phyloP scores from a whole-genome alignment of 2,888 invertebrate genomes.

The Neria commutata region DNA sequence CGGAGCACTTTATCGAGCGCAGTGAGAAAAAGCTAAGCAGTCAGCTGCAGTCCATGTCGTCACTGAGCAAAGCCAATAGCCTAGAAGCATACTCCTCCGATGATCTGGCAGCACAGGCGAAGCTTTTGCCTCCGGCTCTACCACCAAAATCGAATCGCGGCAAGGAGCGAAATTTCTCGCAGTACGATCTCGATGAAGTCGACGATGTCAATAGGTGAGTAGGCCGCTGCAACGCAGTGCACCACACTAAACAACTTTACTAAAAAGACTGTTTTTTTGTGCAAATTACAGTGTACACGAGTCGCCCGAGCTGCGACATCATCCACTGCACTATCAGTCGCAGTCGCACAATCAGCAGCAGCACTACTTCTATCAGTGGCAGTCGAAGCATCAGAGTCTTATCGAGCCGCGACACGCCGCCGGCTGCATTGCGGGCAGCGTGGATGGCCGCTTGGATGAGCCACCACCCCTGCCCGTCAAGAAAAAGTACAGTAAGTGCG shows the following conservation, averaged over 20 bases:
- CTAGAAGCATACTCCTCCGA: slow-evolving; percentile 41
- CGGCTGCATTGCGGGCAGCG: slow-evolving; percentile 41
- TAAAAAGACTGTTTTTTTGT: slow-evolving; percentile 14
- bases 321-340: slow-evolving; percentile 40
- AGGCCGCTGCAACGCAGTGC: too few relatives aligned
- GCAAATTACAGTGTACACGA: slow-evolving; percentile 51
- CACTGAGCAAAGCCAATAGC: slow-evolving; percentile 40
- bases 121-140: slow-evolving; percentile 66
- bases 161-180: slow-evolving; percentile 69
- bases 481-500: slow-evolving; percentile 91
- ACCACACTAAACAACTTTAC: background rate
- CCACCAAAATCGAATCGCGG: slow-evolving; percentile 66
- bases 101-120: slow-evolving; percentile 27
- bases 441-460: slow-evolving; percentile 62
- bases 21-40: slow-evolving; percentile 36
- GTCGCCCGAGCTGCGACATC: slow-evolving; percentile 60
- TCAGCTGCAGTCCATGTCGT: slow-evolving; percentile 37
- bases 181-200: slow-evolving; percentile 69
- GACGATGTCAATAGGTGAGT: slow-evolving; percentile 62
- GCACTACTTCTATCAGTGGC: slow-evolving; percentile 56
- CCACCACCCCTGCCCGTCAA: slow-evolving; percentile 92
- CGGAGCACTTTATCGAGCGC: slow-evolving; percentile 35
- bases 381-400: slow-evolving; percentile 61
- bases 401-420: slow-evolving; percentile 52
- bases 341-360: slow-evolving; percentile 51